Evolutionary conservation across 2,797 vertebrate genomes (phyloP), one percentile per base, ranked within the genome.

Genomic region (Nothura maculosa): DNA sequence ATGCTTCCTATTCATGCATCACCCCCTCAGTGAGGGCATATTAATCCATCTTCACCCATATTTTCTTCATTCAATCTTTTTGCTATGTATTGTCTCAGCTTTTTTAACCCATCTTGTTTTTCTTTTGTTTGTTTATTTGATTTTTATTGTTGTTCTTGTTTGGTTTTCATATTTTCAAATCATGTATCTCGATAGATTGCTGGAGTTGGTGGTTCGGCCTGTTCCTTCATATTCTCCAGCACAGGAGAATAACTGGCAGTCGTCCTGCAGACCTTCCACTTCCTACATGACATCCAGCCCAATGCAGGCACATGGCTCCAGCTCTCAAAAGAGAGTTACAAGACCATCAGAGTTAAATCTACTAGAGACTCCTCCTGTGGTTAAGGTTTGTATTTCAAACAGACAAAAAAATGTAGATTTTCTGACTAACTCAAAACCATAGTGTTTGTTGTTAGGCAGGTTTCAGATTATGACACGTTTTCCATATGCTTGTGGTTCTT

Each of bases 321-420:
- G 69, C 66, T 93, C 92, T 10, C 74, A 34, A 27, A 98, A 97
- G 54, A 98, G 93, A 24, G 57, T 91, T 72, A 82, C 90, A 67
- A 98, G 98, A 80, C 97, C 98, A 38, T 97, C 98, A n/a, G 99
- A 99, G 88, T 96, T 99, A 81, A 97, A 95, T 94, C 96, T 99
- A 90, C 97, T 99, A 57, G 98, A 99, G 90, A 99, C 99, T 9
- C 99, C 99, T 27, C 98, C 97, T 87, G 97, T 99, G 34, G 98
- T 99, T 72, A 99, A 99, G 98, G 99, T 99, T 89, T 97, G 97
- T 95, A 32, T 81, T 69, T 43, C 42, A 17, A 1, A 55, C 10
- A 55, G 25, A 30, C 4, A 27, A 15, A 14, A 27, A 10, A 48
- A 22, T 9, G 50, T 30, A 55, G 19, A 30, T 19, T 55, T 55